Evolutionary conservation across 2,888 invertebrate genomes (phyloP), one percentile per base, ranked within the genome.

Genomic region (Limnephilus lunatus): DNA sequence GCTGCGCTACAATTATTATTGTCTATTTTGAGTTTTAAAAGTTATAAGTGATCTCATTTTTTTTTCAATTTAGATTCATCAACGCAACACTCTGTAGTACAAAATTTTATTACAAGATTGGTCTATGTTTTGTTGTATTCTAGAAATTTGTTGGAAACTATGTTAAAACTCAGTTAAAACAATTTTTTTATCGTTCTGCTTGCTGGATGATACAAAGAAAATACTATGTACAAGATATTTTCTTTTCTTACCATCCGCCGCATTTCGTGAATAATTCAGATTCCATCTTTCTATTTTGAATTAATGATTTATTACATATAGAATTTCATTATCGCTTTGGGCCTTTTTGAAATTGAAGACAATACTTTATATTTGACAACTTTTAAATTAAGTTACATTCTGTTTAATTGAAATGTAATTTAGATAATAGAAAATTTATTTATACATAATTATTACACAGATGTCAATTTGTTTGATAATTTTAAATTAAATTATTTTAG

Each of bases 1-100:
- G 68, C 48, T 53, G 31, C 53, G 53, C 86, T 68, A 87, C 15
- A 48, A 89, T 35, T 80, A 30, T 39, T 25, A 4, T 68, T 25
- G 44, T 44, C 11, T 11, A 25, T 31, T 48, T 87, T 68, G 68
- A 32, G 68, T 80, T 88, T 88, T 88, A 15, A 90, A 82, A 83
- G 82, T 82, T 90, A n/a, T n/a, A n/a, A n/a, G n/a, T n/a, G 90
- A 90, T 90, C 90, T 90, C 90, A 90, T 90, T 90, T 89, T 90
- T 15, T 35, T 85, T 32, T 32, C n/a, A 39, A 85, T 85, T 44
- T 32, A 82, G 5, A 31, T 82, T 32, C 19, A 9, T 32, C 15
- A 32, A 32, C 32, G 31, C 82, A 31, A 82, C 82, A 82, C 32
- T 15, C 31, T 32, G 32, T 15, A 82, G 32, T 82, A 82, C 32